Evolutionary conservation across 2,888 invertebrate species (phyloP).

Genomic region (Euplagia quadripunctaria): DNA sequence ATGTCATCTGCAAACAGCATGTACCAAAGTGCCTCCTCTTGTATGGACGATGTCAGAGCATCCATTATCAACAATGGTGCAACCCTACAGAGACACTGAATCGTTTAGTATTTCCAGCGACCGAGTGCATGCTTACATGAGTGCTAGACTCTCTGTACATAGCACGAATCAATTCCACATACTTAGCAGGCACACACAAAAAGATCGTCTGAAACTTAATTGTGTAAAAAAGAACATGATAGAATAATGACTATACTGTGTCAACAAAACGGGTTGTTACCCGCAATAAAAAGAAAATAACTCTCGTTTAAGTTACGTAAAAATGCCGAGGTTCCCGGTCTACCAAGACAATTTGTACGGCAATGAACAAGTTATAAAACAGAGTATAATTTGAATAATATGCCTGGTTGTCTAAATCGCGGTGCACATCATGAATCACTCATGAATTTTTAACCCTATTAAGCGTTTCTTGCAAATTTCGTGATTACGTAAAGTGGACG

Average conservation of each 20-base stretch:
- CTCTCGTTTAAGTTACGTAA: neutral
- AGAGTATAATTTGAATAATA: constrained; percentile 3
- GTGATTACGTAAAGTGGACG: neutral
- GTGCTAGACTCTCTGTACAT: no score
- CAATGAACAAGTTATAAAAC: constrained; percentile 5
- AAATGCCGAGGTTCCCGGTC: neutral
- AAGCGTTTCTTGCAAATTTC: neutral
- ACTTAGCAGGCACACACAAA: neutral
- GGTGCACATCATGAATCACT: neutral
- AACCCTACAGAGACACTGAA: no score
- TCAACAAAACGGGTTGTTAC: neutral
- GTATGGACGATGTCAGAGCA: no score
- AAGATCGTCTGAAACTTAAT: neutral
- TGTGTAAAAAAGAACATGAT: neutral
- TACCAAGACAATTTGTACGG: neutral
- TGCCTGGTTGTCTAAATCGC: neutral
- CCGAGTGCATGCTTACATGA: no score
- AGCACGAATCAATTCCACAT: no score
- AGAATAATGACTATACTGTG: neutral
- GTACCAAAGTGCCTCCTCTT: no score
- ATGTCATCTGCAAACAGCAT: no score
- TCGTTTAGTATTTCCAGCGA: no score
- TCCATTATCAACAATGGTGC: no score
- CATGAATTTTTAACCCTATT: neutral
- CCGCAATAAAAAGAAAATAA: neutral